phyloP scores from a whole-genome alignment of 2,113 vertebrate genomes.

The Neodon shergylaensis region DNA sequence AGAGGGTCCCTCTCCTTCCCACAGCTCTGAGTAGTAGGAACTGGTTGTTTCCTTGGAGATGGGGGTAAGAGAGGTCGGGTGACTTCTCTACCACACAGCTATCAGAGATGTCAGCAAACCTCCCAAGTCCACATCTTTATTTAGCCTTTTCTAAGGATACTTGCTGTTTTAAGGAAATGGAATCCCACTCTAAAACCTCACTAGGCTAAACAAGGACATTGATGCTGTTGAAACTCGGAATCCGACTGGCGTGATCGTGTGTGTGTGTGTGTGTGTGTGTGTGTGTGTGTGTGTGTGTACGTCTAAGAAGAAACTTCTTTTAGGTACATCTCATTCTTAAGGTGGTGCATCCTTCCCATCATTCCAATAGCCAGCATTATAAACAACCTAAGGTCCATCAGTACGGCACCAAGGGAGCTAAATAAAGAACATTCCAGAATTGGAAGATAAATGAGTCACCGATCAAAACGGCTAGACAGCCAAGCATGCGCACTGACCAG shows the following conservation, averaged over 20 bases:
- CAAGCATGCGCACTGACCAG: background rate
- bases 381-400: background rate
- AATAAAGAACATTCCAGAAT: background rate
- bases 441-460: background rate
- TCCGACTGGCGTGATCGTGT: background rate
- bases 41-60: background rate
- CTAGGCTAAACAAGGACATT: background rate
- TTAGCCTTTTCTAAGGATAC: background rate
- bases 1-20: background rate
- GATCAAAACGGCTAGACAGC: background rate
- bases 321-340: background rate
- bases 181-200: background rate
- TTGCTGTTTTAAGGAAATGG: background rate
- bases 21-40: fast-evolving
- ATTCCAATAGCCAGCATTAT: background rate
- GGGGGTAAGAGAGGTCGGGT: background rate
- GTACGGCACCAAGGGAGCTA: background rate
- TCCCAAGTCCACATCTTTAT: background rate
- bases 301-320: background rate
- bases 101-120: background rate
- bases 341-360: background rate
- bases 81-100: background rate
- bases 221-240: background rate
- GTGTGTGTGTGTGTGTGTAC: background rate
- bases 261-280: background rate